These are phyloP conservation scores for Sipunculus nudus DNA, from an alignment of 2,888 invertebrate genomes.

Conservation along the genomic window DNA sequence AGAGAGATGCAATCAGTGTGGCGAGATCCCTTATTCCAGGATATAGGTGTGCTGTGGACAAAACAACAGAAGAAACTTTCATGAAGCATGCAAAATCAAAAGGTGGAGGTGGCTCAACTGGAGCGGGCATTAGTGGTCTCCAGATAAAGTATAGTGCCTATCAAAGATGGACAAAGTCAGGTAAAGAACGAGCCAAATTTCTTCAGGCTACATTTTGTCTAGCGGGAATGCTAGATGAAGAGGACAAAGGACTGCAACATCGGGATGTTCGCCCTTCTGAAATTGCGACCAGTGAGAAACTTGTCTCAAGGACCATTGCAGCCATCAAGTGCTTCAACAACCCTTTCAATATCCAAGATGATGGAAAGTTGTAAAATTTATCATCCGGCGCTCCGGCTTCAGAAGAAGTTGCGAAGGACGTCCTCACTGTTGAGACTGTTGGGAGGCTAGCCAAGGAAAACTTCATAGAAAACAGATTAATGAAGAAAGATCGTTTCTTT, in stretches of 20 bases:
- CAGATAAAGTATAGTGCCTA: slow-evolving; percentile 27
- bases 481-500: too few relatives aligned
- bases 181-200: not conserved
- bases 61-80: slow-evolving; percentile 31
- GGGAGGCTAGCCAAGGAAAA: too few relatives aligned
- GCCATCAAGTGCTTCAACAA: too few relatives aligned
- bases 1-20: slow-evolving; percentile 35
- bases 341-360: too few relatives aligned
- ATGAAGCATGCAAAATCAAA: slow-evolving; percentile 23
- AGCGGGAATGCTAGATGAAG: slow-evolving; percentile 26
- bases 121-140: slow-evolving; percentile 26
- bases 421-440: too few relatives aligned
- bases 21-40: slow-evolving; percentile 39
- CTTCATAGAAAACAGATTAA: too few relatives aligned
- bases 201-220: too few relatives aligned
- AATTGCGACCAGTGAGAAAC: slow-evolving; percentile 26
- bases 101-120: slow-evolving; percentile 22
- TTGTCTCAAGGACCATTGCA: slow-evolving; percentile 14
- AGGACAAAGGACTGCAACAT: slow-evolving; percentile 12
- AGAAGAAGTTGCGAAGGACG: too few relatives aligned
- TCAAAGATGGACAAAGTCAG: slow-evolving; percentile 34
- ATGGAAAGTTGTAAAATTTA: too few relatives aligned
- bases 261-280: slow-evolving; percentile 30
- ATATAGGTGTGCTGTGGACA: slow-evolving; percentile 34
- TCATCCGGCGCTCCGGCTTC: too few relatives aligned